Evolutionary conservation across 2,113 vertebrate species (phyloP), one percentile per base, ranked within the genome.

Genomic region (Gymnocephalus cernua): DNA sequence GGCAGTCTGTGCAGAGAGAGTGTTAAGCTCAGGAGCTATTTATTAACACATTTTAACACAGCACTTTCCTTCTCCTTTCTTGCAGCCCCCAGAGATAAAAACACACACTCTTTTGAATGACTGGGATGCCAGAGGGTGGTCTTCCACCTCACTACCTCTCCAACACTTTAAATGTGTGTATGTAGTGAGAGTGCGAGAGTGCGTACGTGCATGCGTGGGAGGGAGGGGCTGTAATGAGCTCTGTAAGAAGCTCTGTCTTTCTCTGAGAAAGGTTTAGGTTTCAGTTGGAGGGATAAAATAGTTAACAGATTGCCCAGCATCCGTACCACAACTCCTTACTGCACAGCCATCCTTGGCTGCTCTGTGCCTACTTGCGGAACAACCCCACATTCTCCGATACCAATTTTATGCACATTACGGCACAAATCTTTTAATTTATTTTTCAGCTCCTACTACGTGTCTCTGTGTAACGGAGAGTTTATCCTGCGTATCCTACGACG

Each of bases 281-380:
- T 91, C 94, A 94, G 88, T 77, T 38, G 76, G 80, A 79, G 78
- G 83, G 85, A n/a, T 90, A 82, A 95, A 95, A 94, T 93, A 90
- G 93, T 93, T 92, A 92, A 93, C 93, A 94, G 92, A 93, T 92
- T 92, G 86, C 27, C 74, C 66, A 57, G 77, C 80, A 76, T 83
- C 75, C 47, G 35, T 19, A 73, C 25, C 79, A 66, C 56, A 29
- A 50, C 61, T 73, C 76, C 75, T 38, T 8, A 6, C 23, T 44
- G n/a, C 58, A 76, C 53, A 21, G n/a, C 50, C 44, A 6, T 14
- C 58, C 57, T 32, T n/a, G 2, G 70, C 64, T 48, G 25, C 56
- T 66, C 57, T 35, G 78, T 72, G 59, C 66, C 78, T 58, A 47
- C 80, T 63, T 38, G 38, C 38, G 38, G 38, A 9, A 38, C 38